These are phyloP conservation scores for Streblospio benedicti DNA, from an alignment of 1,140 invertebrate genomes.

Conservation along the genomic window DNA sequence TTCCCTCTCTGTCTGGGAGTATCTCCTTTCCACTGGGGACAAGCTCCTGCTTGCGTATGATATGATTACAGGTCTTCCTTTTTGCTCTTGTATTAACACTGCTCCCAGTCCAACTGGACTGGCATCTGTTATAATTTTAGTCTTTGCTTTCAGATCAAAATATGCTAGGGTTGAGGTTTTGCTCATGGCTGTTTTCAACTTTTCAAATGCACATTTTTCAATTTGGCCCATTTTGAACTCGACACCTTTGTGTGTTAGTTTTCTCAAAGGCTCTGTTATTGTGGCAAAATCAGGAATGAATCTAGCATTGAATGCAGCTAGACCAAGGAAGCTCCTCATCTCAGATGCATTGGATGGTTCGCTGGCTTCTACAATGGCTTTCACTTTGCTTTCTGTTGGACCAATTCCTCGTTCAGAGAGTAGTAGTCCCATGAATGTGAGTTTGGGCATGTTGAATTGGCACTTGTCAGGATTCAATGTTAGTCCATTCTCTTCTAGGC, in stretches of 20 bases:
- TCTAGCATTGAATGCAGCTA: slow-evolving; percentile 39
- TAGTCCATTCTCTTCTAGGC: background rate
- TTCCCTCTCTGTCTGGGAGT: slow-evolving; percentile 47
- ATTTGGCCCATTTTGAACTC: slow-evolving; percentile 3
- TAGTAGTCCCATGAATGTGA: background rate
- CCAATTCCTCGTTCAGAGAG: background rate
- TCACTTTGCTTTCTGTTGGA: background rate
- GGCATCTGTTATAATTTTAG: background rate
- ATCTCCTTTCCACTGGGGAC: slow-evolving; percentile 21
- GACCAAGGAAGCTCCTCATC: slow-evolving; percentile 18
- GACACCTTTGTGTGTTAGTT: slow-evolving; percentile 13
- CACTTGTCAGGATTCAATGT: slow-evolving; percentile 1
- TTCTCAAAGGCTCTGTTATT: slow-evolving; percentile 26
- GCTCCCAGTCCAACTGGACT: slow-evolving; percentile 4
- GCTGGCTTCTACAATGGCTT: too few relatives aligned
- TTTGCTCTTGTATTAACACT: slow-evolving; percentile 5
- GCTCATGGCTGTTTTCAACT: background rate
- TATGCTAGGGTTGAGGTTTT: background rate
- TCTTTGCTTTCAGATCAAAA: background rate
- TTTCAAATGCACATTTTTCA: slow-evolving; percentile 8
- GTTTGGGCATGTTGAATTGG: background rate
- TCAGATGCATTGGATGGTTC: slow-evolving; percentile 26
- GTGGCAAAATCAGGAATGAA: slow-evolving; percentile 39
- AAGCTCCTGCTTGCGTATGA: slow-evolving; percentile 21
- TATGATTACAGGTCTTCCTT: background rate